Conservation (phyloP, 2,113 vertebrate species). For the Triplophysa siluroides region DNA sequence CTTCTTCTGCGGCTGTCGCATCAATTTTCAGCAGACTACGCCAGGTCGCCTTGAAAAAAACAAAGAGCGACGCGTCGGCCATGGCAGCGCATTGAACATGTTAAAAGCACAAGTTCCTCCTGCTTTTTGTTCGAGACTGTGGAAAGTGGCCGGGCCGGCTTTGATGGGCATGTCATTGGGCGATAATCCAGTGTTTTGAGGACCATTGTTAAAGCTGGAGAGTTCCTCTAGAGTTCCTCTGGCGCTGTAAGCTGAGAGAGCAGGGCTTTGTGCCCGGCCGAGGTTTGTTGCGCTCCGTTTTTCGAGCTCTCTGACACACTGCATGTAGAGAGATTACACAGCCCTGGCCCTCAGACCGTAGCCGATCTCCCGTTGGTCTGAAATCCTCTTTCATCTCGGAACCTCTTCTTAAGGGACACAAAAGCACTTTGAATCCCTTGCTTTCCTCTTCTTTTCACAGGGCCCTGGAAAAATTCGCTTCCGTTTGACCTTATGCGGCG, state of each 20-base stretch:
- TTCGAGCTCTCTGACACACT: conserved; percentile 37
- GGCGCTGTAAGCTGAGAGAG: conserved; percentile 27
- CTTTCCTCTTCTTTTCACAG: conserved; percentile 38
- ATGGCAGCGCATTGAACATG: conserved; percentile 48
- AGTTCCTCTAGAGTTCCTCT: conserved; percentile 54
- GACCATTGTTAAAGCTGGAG: conserved; percentile 43
- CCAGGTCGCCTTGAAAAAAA: conserved; percentile 39
- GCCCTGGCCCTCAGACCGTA: conserved; percentile 42
- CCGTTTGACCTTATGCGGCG: conserved; percentile 31
- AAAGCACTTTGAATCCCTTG: conserved; percentile 33
- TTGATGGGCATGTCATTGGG: conserved; percentile 55
- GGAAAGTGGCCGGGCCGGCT: conserved; percentile 37
- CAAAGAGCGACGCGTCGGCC: conserved; percentile 35
- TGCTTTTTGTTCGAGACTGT: conserved; percentile 33
- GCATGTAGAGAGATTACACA: conserved; percentile 46
- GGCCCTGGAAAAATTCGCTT: conserved; percentile 44
- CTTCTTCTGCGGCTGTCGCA: conserved; percentile 55
- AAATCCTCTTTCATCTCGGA: conserved; percentile 50
- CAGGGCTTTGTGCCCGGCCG: conserved; percentile 44
- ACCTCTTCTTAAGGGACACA: conserved; percentile 42
- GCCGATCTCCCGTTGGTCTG: conserved; percentile 45
- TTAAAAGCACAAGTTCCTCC: conserved; percentile 46
- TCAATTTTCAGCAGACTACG: conserved; percentile 46
- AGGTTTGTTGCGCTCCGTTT: conserved; percentile 41
- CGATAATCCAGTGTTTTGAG: conserved; percentile 53